Evolutionary conservation across 1,140 invertebrate genomes (phyloP), one percentile per base, ranked within the genome.

Genomic region (Holotrichia oblita): DNA sequence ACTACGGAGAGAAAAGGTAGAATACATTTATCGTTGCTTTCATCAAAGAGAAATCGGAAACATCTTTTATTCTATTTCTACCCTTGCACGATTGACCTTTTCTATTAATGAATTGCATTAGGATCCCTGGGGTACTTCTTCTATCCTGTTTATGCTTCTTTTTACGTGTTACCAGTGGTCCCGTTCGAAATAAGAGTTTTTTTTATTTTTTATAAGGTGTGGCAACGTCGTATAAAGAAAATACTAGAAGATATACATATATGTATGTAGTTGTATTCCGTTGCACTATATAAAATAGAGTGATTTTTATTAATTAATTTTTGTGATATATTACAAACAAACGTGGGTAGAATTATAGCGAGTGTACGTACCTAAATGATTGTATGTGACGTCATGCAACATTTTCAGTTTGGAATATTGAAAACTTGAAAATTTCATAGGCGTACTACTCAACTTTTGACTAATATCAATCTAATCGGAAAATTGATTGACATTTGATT

Each of bases 51-150:
- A 69, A 69, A 69, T 69, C 61, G 61, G 61, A 69, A 69, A 69
- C 61, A 69, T 34, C 61, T 34, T 69, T 69, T 69, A 69, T 69
- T 69, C 61, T 34, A 69, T 69, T 69, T 8, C 22, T 69, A 69
- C 61, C 61, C 61, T 69, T 34, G 61, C 61, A 69, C 61, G 61
- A 34, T 24, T 69, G 61, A 69, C 61, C 61, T 69, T 69, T 69
- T 69, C 27, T 69, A 69, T 69, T 69, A 69, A 69, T 69, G 61
- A 69, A 69, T 69, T 69, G 61, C 61, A 69, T 69, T 69, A 69
- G 61, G 22, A 34, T 69, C 20, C 61, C 61, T n/a, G 6, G 48
- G 48, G 48, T 55, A 55, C 48, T 69, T 69, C 27, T 69, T 34
- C 22, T 69, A 69, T 69, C 61, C 17, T 34, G 61, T 34, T 69